Base-by-base conservation (phyloP, 2,888 invertebrate genomes). In the Diabrotica balteata region DNA sequence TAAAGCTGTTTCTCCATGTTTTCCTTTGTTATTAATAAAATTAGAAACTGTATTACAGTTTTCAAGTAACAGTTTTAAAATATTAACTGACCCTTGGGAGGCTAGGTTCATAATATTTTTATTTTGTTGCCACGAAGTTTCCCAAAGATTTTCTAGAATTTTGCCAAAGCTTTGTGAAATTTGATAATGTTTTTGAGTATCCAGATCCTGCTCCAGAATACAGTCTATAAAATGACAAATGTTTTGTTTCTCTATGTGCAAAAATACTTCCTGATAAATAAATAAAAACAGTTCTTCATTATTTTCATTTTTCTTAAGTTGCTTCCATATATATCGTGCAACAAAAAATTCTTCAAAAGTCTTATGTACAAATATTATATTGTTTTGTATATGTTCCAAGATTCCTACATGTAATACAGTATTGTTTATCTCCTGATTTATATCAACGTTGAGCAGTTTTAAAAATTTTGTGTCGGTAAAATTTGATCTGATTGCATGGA, bases 171-270 rank as follows among this genome's bases (percentile, higher is more conserved):
- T 32, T 43, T 55, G 42, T 6, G 42, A 9, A 7, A 57, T 45
- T 57, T 11, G 8, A n/a, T 45, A 5, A 17, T 45, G 2, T 7
- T 10, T 45, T 57, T 55, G 9, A 8, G 11, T 22, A 45, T 45
- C 17, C 17, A 3, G 8, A 44, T 57, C 11, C 5, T 49, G 32
- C 43, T 59, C 59, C 11, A 59, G 42, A 10, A 59, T 50, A 43
- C 59, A 59, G 9, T 59, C 59, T 4, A 59, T 43, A 59, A 59
- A 59, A 50, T 59, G 59, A 45, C 59, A 59, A 43, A 59, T 50
- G 49, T 59, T 59, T 50, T 45, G 42, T 43, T 59, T 59, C 11
- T 59, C 59, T 7, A 50, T n/a, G 8, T 43, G 50, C 2, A 59
- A n/a, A 59, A 59, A 59, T 10, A 59, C 44, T 43, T 59, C 22